Evolutionary conservation across 2,113 vertebrate species (phyloP), one percentile per base, ranked within the genome.

Genomic region (Dipodomys ordii): DNA sequence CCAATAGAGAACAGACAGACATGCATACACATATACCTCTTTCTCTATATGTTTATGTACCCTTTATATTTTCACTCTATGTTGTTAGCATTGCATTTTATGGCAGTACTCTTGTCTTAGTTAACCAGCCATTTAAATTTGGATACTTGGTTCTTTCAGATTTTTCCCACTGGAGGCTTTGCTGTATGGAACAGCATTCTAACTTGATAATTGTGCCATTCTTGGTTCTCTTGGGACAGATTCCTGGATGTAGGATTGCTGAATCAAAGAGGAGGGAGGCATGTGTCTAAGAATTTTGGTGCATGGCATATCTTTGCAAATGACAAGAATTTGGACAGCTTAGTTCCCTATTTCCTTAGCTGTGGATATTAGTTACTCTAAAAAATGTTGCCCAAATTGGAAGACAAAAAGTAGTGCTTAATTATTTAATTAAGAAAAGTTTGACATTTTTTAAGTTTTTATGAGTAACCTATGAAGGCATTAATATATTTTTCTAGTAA

Each of bases 401-500:
- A 93, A 83, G 30, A 68, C 22, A 62, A 77, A 90, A 92, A 32
- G 20, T 67, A 32, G 23, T 69, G 10, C 68, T 83, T 16, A 12
- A 49, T 90, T 67, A 25, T 92, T 95, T 87, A 72, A 72, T 39
- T 60, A 57, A 27, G 53, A 76, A 84, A 92, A 16, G 1, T 10
- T 81, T 35, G 78, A 3, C 18, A 20, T 60, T 92, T 82, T 78
- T 78, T 11, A 67, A 46, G 20, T 87, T 62, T 68, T 95, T 84
- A 35, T 79, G 60, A 76, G 28, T 90, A 49, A 62, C 46, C 25
- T 74, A 1, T 60, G 74, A 30, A n/a, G 10, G 4, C 19, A 72
- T 53, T 62, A 22, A 53, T 62, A 46, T 6, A 68, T 92, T 81
- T 90, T 88, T 90, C 57, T 82, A 46, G 19, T 77, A 83, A 78